Conservation (phyloP, 1,140 invertebrate species). For the Solenopsis invicta region DNA sequence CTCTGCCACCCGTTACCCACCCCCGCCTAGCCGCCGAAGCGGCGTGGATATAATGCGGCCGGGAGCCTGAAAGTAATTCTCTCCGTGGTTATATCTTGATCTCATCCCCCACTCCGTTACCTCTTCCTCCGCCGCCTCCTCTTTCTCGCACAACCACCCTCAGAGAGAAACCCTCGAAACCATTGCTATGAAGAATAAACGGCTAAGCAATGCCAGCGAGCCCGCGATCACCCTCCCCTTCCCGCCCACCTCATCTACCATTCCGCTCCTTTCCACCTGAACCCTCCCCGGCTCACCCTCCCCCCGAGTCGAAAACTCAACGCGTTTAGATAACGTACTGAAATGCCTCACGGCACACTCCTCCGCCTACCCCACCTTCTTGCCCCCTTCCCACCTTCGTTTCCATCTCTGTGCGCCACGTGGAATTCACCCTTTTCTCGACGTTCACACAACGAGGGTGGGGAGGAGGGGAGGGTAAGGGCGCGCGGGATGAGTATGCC, state of each 20-base stretch:
- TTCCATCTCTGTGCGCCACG: slow-evolving; percentile 69
- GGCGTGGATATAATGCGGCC: slow-evolving; percentile 81
- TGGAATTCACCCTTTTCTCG: slow-evolving; percentile 76
- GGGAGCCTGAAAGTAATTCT: slow-evolving; percentile 83
- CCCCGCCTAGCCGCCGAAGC: slow-evolving; percentile 73
- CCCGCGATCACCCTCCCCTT: slow-evolving; percentile 55
- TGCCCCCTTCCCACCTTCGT: slow-evolving; percentile 65
- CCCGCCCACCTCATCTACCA: slow-evolving; percentile 54
- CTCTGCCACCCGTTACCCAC: slow-evolving; percentile 41
- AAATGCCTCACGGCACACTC: slow-evolving; percentile 77
- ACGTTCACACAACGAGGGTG: slow-evolving; percentile 61
- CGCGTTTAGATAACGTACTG: slow-evolving; percentile 79
- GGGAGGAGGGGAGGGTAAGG: neutral
- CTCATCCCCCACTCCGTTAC: slow-evolving; percentile 63
- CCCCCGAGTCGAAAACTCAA: slow-evolving; percentile 71
- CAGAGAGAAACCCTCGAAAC: slow-evolving; percentile 55
- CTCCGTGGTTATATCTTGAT: slow-evolving; percentile 85
- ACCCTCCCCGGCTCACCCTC: slow-evolving; percentile 39
- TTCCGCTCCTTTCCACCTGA: slow-evolving; percentile 63
- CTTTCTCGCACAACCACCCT: slow-evolving; percentile 50
- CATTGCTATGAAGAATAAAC: slow-evolving; percentile 80
- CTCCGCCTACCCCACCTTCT: slow-evolving; percentile 45
- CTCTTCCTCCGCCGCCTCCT: slow-evolving; percentile 27
- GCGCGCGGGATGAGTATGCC: slow-evolving; percentile 54
- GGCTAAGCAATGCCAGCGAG: slow-evolving; percentile 74